These are phyloP conservation scores for Pachycephus smyrnensis DNA, from an alignment of 2,888 invertebrate genomes.

Conservation along the genomic window DNA sequence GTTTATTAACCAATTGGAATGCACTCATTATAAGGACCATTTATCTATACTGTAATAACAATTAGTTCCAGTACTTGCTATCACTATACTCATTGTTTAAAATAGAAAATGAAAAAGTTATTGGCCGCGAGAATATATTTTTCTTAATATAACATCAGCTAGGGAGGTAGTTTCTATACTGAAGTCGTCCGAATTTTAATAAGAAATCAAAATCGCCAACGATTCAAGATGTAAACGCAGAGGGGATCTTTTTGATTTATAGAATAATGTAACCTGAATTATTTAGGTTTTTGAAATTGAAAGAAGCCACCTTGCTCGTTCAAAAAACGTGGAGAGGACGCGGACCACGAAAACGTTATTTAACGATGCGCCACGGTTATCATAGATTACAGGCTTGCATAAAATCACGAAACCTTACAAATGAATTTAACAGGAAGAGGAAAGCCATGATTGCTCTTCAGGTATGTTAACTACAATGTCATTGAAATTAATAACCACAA, in stretches of 20 bases:
- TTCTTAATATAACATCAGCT: not conserved
- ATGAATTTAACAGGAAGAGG: conserved; percentile 78
- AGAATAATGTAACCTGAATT: not conserved
- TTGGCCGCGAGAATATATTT: not conserved
- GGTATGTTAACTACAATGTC: conserved; percentile 34
- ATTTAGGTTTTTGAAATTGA: conserved; percentile 74
- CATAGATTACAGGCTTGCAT: conserved; percentile 87
- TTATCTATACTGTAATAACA: not conserved
- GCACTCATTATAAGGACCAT: not conserved
- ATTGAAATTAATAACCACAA: not conserved
- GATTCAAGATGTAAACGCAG: not conserved
- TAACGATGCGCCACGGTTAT: conserved; percentile 81
- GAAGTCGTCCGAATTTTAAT: not conserved
- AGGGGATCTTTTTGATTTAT: not conserved
- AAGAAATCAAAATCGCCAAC: not conserved
- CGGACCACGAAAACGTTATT: conserved; percentile 78
- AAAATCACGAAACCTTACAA: conserved; percentile 79
- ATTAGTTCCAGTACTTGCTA: not conserved
- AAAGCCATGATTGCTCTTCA: conserved; percentile 80
- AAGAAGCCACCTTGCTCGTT: conserved; percentile 80
- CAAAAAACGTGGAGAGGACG: conserved; percentile 88
- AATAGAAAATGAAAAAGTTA: not conserved
- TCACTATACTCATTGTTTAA: not conserved
- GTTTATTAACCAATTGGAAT: not conserved
- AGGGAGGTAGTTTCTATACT: not conserved